Conservation (phyloP, 2,797 vertebrate genomes). For the Etheostoma perlongum region DNA sequence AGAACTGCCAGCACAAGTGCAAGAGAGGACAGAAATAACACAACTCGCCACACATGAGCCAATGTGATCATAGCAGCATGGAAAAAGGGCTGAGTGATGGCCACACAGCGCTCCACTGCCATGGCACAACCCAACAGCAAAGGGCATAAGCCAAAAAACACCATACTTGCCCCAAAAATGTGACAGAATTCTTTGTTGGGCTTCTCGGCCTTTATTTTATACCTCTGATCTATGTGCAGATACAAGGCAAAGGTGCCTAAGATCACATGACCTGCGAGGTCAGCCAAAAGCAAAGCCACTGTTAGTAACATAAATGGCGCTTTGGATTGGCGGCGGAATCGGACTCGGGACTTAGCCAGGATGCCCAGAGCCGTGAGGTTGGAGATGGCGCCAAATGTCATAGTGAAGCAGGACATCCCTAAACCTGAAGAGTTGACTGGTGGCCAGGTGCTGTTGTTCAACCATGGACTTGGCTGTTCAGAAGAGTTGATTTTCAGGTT, state of each 20-base stretch:
- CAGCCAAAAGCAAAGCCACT: constrained; percentile 75
- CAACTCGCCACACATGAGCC: constrained; percentile 52
- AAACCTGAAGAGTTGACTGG: constrained; percentile 35
- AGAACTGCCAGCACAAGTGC: constrained; percentile 74
- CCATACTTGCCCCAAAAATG: constrained; percentile 81
- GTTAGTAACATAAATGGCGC: constrained; percentile 79
- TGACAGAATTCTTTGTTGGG: constrained; percentile 66
- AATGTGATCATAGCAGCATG: constrained; percentile 71
- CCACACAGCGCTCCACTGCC: constrained; percentile 83
- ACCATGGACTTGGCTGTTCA: constrained; percentile 13
- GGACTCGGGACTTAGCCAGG: constrained; percentile 63
- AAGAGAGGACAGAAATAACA: constrained; percentile 64
- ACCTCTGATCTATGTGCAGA: constrained; percentile 62
- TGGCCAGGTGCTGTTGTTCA: constrained; percentile 43
- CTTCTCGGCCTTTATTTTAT: neutral
- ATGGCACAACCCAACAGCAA: constrained; percentile 81
- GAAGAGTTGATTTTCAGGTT: constrained; percentile 61
- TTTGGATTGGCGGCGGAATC: constrained; percentile 73
- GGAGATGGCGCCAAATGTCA: constrained; percentile 81
- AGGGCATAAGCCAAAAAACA: constrained; percentile 83
- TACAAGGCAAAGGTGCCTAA: constrained; percentile 79
- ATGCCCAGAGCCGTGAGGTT: constrained; percentile 81
- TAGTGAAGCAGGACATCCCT: constrained; percentile 80
- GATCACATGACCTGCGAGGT: constrained; percentile 82
- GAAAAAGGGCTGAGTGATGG: constrained; percentile 81